These are phyloP conservation scores for Trichonephila clavata DNA, from an alignment of 1,140 invertebrate genomes.

Conservation along the genomic window DNA sequence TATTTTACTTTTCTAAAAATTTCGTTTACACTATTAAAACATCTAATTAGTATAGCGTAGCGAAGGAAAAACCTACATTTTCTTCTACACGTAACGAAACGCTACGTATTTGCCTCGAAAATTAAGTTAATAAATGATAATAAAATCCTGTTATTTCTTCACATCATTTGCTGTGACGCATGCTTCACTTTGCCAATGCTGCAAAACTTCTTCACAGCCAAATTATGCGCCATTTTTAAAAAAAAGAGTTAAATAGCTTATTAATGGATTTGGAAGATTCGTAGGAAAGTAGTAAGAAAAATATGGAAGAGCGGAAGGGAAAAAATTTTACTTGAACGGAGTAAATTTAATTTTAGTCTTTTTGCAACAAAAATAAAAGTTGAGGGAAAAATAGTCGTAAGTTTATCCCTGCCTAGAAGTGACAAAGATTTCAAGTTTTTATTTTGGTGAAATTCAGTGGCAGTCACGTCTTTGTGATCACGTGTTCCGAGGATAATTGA, in stretches of 20 bases:
- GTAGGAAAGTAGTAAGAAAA: neutral
- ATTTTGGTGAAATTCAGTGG: neutral
- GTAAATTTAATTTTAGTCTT: constrained; percentile 48
- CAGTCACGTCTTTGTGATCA: constrained; percentile 59
- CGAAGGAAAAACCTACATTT: neutral
- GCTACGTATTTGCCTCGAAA: constrained; percentile 8
- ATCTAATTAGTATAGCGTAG: neutral
- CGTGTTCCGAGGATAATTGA: constrained; percentile 51
- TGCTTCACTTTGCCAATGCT: no score
- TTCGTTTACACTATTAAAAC: constrained; percentile 42
- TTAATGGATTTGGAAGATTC: constrained; percentile 43
- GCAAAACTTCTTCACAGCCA: constrained; percentile 34
- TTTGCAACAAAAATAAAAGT: constrained; percentile 46
- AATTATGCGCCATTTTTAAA: constrained; percentile 44
- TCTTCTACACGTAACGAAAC: neutral
- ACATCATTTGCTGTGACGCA: neutral
- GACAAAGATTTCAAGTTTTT: constrained; percentile 53
- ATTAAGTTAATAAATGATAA: constrained; percentile 58
- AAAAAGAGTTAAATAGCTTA: constrained; percentile 64
- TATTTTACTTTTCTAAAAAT: neutral
- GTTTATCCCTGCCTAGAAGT: neutral
- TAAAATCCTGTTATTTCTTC: constrained; percentile 28
- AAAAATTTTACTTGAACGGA: constrained; percentile 2
- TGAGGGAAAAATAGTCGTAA: constrained; percentile 6
- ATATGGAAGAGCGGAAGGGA: neutral